Conservation (phyloP, 1,140 invertebrate genomes). For the Brachionus calyciflorus region DNA sequence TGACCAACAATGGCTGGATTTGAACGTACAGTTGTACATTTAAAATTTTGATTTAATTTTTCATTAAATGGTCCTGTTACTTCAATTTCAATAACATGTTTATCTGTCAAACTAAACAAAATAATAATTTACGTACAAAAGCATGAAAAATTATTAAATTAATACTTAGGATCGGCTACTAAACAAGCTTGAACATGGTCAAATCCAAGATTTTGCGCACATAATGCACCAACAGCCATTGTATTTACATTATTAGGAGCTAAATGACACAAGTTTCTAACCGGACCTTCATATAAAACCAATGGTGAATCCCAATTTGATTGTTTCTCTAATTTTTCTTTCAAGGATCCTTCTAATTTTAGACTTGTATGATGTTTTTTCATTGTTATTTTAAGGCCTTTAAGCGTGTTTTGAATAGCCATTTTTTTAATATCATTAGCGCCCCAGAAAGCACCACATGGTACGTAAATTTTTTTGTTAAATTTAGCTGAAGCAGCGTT, state of each 20-base stretch:
- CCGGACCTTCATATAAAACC: constrained; percentile 65
- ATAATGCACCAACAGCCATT: constrained; percentile 66
- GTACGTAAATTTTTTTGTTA: constrained; percentile 62
- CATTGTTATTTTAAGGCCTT: constrained; percentile 66
- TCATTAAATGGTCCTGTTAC: constrained; percentile 60
- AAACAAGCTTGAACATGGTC: constrained; percentile 64
- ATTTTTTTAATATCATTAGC: constrained; percentile 67
- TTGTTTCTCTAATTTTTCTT: constrained; percentile 1
- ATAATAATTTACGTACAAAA: background rate
- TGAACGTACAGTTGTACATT: constrained; percentile 62
- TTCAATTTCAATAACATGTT: constrained; percentile 67
- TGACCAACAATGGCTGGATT: constrained; percentile 65
- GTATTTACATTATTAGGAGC: constrained; percentile 69
- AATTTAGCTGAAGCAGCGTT: constrained; percentile 54
- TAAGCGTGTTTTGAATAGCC: constrained; percentile 64
- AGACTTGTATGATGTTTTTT: constrained; percentile 66
- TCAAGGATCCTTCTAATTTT: constrained; percentile 54
- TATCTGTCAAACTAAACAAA: constrained; percentile 61
- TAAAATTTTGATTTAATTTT: constrained; percentile 56
- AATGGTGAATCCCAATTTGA: constrained; percentile 49
- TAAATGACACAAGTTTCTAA: constrained; percentile 64
- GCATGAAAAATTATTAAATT: background rate
- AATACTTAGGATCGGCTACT: constrained; percentile 64
- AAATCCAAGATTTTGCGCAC: constrained; percentile 67
- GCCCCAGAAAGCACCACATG: constrained; percentile 68